Conservation (phyloP, 2,797 vertebrate species). For the Gallinago nigripennis region DNA sequence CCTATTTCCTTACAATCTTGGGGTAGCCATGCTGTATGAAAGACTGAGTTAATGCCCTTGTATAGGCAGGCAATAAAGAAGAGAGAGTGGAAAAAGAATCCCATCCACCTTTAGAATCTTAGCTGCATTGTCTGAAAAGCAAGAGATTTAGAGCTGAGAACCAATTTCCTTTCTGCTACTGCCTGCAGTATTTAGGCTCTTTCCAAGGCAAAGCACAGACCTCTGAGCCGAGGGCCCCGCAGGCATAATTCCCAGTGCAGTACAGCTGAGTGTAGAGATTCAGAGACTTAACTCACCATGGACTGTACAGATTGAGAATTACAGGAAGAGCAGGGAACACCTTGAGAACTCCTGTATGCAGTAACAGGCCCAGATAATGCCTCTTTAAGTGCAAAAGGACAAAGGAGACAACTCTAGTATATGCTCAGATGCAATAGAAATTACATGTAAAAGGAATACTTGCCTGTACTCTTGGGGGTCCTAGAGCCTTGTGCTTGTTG, state of each 20-base stretch:
- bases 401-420: neutral
- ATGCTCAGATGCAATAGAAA: neutral
- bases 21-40: neutral
- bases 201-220: neutral
- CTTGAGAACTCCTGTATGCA: neutral
- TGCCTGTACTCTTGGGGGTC: neutral
- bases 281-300: neutral
- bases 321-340: neutral
- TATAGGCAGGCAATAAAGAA: neutral
- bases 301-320: neutral
- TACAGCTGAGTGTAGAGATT: neutral
- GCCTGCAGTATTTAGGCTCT: neutral
- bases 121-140: no score
- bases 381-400: neutral
- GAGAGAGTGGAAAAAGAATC: neutral
- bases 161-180: neutral
- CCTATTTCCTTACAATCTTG: neutral
- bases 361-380: fast-evolving
- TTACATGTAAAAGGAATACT: neutral
- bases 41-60: neutral
- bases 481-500: neutral
- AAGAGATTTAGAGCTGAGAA: neutral
- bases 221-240: neutral
- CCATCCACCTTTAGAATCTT: neutral
- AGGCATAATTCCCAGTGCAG: neutral